Percentiles rank a stretch among this genome's conserved stretches.
These are phyloP conservation scores for Drosophila lutescens DNA, from an alignment of 2,888 invertebrate genomes.

Conservation along the genomic window DNA sequence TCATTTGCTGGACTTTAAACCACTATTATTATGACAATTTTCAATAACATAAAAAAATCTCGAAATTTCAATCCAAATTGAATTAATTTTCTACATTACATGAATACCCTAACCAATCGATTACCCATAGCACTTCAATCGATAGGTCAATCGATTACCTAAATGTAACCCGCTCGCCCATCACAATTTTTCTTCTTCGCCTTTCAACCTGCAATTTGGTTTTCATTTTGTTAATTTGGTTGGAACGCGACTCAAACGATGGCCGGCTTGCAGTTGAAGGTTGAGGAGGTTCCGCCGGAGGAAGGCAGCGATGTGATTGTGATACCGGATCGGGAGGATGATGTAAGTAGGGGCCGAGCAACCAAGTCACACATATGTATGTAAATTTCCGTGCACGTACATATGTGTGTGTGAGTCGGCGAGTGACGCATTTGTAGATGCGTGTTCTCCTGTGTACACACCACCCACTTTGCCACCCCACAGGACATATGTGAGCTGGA, in stretches of 20 bases:
- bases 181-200: no score
- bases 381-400: not conserved
- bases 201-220: no score
- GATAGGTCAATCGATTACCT: no score
- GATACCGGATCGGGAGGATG: slow-evolving; percentile 41
- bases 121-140: no score
- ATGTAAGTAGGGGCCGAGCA: slow-evolving; percentile 27
- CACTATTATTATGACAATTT: no score
- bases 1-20: no score
- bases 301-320: slow-evolving; percentile 14
- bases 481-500: slow-evolving; percentile 86
- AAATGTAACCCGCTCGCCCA: no score
- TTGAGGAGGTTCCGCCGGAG: slow-evolving; percentile 9
- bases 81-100: no score
- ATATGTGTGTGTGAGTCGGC: slow-evolving; percentile 8
- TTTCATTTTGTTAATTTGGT: slow-evolving; percentile 13
- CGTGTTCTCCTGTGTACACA: slow-evolving; percentile 2
- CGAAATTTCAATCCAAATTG: no score
- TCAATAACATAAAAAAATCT: no score
- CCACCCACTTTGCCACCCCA: not conserved
- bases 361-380: not conserved
- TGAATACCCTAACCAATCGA: no score
- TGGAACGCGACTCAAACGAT: slow-evolving; percentile 3
- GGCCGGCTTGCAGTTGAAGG: slow-evolving; percentile 24
- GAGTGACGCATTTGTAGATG: slow-evolving; percentile 24